These are phyloP conservation scores for Lethenteron reissneri DNA, from an alignment of 2,113 vertebrate genomes.

Conservation along the genomic window DNA sequence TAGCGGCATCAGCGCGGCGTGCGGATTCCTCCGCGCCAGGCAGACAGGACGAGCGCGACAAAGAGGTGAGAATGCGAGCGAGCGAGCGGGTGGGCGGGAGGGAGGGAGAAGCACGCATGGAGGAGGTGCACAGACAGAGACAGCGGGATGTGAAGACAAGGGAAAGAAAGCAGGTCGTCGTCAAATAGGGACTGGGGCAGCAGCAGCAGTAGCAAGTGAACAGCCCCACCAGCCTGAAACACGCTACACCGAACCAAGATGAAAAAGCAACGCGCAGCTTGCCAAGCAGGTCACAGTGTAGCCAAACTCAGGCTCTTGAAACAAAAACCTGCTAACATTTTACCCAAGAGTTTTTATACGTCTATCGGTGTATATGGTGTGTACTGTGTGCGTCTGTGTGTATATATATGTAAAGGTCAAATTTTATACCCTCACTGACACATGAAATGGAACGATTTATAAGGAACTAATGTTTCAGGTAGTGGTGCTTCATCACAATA, in stretches of 20 bases:
- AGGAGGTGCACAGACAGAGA: background rate
- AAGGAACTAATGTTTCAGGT: too few relatives aligned
- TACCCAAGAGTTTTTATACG: background rate
- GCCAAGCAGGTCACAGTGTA: too few relatives aligned
- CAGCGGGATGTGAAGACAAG: constrained; percentile 1
- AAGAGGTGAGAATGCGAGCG: background rate
- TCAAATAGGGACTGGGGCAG: too few relatives aligned
- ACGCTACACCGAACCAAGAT: background rate
- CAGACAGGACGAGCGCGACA: background rate
- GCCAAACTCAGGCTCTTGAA: too few relatives aligned
- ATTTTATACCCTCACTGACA: too few relatives aligned
- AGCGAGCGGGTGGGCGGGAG: background rate
- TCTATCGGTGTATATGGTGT: background rate
- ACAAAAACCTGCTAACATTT: too few relatives aligned
- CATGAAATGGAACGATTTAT: too few relatives aligned
- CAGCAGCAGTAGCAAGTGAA: too few relatives aligned
- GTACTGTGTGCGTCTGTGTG: background rate
- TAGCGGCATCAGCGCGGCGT: background rate
- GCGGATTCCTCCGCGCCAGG: background rate
- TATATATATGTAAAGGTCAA: background rate
- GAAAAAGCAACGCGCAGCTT: too few relatives aligned
- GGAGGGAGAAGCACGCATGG: background rate
- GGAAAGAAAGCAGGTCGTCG: background rate
- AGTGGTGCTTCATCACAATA: too few relatives aligned
- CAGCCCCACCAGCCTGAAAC: background rate